Evolutionary conservation across 1,140 invertebrate species (phyloP), one percentile per base, ranked within the genome.

Genomic region (Temnothorax longispinosus): DNA sequence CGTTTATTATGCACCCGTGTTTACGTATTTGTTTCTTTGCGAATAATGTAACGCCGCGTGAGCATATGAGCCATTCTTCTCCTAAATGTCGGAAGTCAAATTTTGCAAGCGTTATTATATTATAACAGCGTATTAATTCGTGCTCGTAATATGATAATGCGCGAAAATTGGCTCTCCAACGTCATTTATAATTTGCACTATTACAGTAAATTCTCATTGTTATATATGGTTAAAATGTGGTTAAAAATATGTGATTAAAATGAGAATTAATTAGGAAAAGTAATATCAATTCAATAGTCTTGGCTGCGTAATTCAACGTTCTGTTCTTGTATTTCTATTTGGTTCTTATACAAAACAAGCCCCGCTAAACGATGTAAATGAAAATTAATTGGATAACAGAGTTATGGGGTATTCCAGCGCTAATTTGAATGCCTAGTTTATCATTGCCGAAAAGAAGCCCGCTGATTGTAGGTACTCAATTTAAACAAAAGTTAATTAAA

Each of bases 401-500:
- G 35, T 38, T 69, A 35, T 32, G 65, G 65, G 65, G 41, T n/a
- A 47, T 78, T 65, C 13, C 44, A 50, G 44, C 21, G 64, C n/a
- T 58, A 74, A 75, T 75, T 56, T 56, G 0, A 18, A 44, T 32
- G 41, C 67, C 38, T 58, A 21, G 65, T 58, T 47, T 58, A 72
- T 27, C 18, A 15, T 60, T 82, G 58, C 47, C 10, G 27, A 35
- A 72, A 69, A 69, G 44, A 58, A 75, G n/a, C 52, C 32, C 41
- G 11, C 38, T n/a, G 32, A 32, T 11, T 7, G 44, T 21, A 21
- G 21, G 21, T 21, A 41, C 11, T 44, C 21, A n/a, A 47, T 72
- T 82, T 18, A 18, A 72, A 58, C 38, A 60, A 82, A 82, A 82
- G 54, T 82, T 82, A 74, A 82, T 74, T 82, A 82, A 82, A 82